Conservation (phyloP, 2,888 invertebrate genomes). For the Syrista parreyssii region DNA sequence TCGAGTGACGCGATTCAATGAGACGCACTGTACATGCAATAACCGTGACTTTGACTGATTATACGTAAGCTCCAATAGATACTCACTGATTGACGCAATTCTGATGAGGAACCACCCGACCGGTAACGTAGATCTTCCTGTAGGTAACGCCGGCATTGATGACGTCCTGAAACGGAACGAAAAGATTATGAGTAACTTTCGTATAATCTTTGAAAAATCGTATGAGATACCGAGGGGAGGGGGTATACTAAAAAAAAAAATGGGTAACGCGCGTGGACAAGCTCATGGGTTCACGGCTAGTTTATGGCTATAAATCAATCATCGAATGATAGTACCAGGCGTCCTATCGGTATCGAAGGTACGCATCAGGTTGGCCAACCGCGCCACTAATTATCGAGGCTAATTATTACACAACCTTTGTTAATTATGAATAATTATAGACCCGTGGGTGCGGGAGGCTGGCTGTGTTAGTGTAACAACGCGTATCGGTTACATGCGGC, state of each 20-base stretch:
- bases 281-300: not conserved
- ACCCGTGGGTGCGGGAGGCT: slow-evolving; percentile 15
- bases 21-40: not conserved
- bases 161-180: slow-evolving; percentile 64
- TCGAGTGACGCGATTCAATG: not conserved
- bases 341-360: slow-evolving; percentile 17
- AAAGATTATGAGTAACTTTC: not conserved
- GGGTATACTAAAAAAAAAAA: slow-evolving; percentile 25
- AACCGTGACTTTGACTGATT: not conserved
- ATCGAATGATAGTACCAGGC: slow-evolving; percentile 13
- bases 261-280: slow-evolving; percentile 9
- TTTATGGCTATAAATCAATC: slow-evolving; percentile 19
- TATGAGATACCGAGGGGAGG: slow-evolving; percentile 21
- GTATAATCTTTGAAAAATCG: slow-evolving; percentile 1
- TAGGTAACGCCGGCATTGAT: slow-evolving; percentile 62
- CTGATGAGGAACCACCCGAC: slow-evolving; percentile 67
- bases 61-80: not conserved
- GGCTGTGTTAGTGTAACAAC: slow-evolving; percentile 3
- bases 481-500: slow-evolving; percentile 14
- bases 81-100: slow-evolving; percentile 65
- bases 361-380: slow-evolving; percentile 21
- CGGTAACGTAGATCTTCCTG: slow-evolving; percentile 69
- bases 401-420: slow-evolving; percentile 28
- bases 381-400: slow-evolving; percentile 23
- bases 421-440: slow-evolving; percentile 29